These are phyloP conservation scores for Phragmatobia fuliginosa DNA, from an alignment of 2,888 invertebrate genomes.

Conservation along the genomic window DNA sequence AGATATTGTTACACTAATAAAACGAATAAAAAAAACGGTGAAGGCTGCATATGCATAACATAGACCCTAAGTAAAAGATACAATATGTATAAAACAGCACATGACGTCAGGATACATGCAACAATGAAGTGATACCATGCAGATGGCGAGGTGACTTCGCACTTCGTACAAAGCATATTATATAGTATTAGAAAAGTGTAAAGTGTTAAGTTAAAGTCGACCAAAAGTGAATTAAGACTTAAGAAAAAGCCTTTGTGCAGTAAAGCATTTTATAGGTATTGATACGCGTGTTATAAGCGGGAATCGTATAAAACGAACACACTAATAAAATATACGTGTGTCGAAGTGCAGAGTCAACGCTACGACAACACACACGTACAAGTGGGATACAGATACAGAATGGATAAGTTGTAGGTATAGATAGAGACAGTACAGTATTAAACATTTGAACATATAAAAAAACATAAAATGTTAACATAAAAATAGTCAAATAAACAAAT, in stretches of 20 bases:
- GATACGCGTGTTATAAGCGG: constrained; percentile 21
- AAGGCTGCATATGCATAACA: constrained; percentile 34
- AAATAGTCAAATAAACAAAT: constrained; percentile 65
- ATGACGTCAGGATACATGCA: constrained; percentile 72
- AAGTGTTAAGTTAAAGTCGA: constrained; percentile 21
- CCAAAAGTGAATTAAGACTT: constrained; percentile 7
- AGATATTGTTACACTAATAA: not conserved
- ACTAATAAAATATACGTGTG: constrained; percentile 19
- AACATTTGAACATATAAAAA: constrained; percentile 70
- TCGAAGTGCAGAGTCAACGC: constrained; percentile 72
- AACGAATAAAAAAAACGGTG: constrained; percentile 1
- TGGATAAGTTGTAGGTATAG: constrained; percentile 76
- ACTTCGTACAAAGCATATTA: constrained; percentile 50
- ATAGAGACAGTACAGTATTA: constrained; percentile 78
- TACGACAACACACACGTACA: constrained; percentile 65
- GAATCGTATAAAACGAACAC: constrained; percentile 10
- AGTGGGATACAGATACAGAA: constrained; percentile 61
- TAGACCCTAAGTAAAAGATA: constrained; percentile 36
- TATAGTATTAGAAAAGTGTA: constrained; percentile 19
- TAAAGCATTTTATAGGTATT: constrained; percentile 18
- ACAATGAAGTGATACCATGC: constrained; percentile 65
- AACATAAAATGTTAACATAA: constrained; percentile 71
- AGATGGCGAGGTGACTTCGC: constrained; percentile 65
- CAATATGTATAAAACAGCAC: constrained; percentile 61
- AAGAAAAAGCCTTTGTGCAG: constrained; percentile 13